phyloP scores from a whole-genome alignment of 2,888 invertebrate species.

The Drosophila neutralis region DNA sequence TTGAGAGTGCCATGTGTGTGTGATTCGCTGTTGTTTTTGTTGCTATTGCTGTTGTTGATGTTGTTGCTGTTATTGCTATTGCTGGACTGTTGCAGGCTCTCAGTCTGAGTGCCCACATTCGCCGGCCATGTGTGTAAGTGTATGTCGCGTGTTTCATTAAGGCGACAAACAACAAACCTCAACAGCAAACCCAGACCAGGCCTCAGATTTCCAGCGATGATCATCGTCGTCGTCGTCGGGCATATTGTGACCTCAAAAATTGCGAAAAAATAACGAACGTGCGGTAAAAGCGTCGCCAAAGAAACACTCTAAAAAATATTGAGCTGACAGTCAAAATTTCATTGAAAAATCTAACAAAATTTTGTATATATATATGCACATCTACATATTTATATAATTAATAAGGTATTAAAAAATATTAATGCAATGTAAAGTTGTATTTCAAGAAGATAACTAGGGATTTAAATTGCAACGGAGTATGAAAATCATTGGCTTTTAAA shows the following conservation, averaged over 20 bases:
- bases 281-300: slow-evolving; percentile 82
- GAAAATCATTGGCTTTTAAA: background rate
- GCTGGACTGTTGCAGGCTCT: slow-evolving; percentile 42
- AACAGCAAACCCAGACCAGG: slow-evolving; percentile 53
- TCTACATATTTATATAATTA: background rate
- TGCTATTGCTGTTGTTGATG: slow-evolving; percentile 9
- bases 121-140: slow-evolving; percentile 60
- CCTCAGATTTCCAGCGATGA: slow-evolving; percentile 79
- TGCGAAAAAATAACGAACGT: slow-evolving; percentile 80
- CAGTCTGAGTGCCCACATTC: slow-evolving; percentile 36
- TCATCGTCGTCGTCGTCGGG: slow-evolving; percentile 60
- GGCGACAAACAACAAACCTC: slow-evolving; percentile 77
- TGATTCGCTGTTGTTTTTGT: slow-evolving; percentile 25
- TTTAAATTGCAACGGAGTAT: background rate
- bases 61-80: slow-evolving; percentile 12
- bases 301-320: slow-evolving; percentile 44
- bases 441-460: background rate
- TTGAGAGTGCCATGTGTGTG: slow-evolving; percentile 68
- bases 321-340: background rate
- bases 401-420: background rate
- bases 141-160: slow-evolving; percentile 81
- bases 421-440: background rate
- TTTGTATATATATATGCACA: too few relatives aligned
- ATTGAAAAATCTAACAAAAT: background rate
- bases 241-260: slow-evolving; percentile 79